Percentiles rank a stretch among this genome's conserved stretches.
Evolutionary conservation across 2,888 invertebrate species (phyloP).

Genomic region (Arenicola marina): DNA sequence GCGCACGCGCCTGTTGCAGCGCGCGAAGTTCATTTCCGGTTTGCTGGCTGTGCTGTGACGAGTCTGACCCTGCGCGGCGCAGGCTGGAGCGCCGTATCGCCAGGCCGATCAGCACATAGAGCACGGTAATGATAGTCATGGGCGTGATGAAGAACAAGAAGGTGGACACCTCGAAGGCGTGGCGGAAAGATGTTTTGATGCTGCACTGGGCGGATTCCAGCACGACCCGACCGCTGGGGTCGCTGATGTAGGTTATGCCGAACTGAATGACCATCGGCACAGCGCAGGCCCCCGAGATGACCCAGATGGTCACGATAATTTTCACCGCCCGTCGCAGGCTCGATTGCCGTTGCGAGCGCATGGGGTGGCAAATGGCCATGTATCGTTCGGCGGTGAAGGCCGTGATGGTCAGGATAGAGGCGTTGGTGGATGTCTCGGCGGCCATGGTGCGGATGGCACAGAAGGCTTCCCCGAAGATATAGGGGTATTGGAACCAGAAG

Average conservation of each 20-base stretch:
- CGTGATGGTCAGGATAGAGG: conserved; percentile 77
- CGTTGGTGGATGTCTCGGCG: conserved; percentile 75
- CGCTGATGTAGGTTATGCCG: conserved; percentile 66
- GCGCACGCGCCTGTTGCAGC: conserved; percentile 42
- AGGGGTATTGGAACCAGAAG: conserved; percentile 59
- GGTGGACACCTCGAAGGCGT: conserved; percentile 69
- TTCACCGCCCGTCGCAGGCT: conserved; percentile 81
- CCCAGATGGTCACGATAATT: conserved; percentile 80
- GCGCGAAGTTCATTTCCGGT: conserved; percentile 16
- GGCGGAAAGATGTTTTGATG: conserved; percentile 60
- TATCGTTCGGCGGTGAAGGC: conserved; percentile 87
- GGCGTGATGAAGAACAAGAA: conserved; percentile 82
- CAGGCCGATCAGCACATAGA: conserved; percentile 68
- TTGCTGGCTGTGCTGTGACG: conserved; percentile 12
- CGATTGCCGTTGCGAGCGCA: conserved; percentile 79
- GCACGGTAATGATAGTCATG: conserved; percentile 81
- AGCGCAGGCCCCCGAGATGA: conserved; percentile 70
- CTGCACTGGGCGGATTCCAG: conserved; percentile 68
- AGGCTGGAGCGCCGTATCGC: conserved; percentile 40
- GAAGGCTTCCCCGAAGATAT: conserved; percentile 74
- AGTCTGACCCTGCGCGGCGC: conserved; percentile 18
- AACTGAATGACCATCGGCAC: conserved; percentile 75
- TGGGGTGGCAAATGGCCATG: conserved; percentile 80
- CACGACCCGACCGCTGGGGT: conserved; percentile 58
- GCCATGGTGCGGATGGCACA: conserved; percentile 74